phyloP scores from a whole-genome alignment of 2,797 vertebrate species.

The Molothrus ater region DNA sequence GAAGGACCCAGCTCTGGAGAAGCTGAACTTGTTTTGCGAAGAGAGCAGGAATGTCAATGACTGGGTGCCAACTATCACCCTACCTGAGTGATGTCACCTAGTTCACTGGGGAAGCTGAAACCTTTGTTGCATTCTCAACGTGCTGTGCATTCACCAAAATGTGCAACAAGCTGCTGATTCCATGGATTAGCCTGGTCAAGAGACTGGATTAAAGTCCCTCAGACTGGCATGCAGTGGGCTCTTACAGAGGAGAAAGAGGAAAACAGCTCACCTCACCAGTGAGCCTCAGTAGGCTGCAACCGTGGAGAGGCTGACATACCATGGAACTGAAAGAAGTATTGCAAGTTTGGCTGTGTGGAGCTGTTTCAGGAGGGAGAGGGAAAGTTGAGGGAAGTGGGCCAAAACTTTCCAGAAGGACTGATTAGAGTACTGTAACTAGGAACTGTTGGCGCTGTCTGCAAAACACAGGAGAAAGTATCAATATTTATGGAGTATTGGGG shows the following conservation, averaged over 20 bases:
- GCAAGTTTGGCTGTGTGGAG: slow-evolving; percentile 61
- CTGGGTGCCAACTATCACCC: slow-evolving; percentile 92
- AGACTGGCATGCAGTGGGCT: slow-evolving; percentile 75
- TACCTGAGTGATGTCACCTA: slow-evolving; percentile 85
- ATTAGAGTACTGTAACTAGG: slow-evolving; percentile 22
- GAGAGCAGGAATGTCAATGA: slow-evolving; percentile 90
- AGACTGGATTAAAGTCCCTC: slow-evolving; percentile 78
- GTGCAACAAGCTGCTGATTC: slow-evolving; percentile 83
- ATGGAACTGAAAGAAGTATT: slow-evolving; percentile 62
- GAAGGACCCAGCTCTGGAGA: slow-evolving; percentile 91
- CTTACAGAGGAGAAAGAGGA: slow-evolving; percentile 70
- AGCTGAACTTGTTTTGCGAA: slow-evolving; percentile 89
- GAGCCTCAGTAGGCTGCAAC: slow-evolving; percentile 39
- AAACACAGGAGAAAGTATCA: neutral
- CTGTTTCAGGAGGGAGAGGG: slow-evolving; percentile 65
- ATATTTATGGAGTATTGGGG: slow-evolving; percentile 12
- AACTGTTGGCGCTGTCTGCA: slow-evolving; percentile 16
- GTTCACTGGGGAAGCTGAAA: slow-evolving; percentile 70
- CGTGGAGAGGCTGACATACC: slow-evolving; percentile 31
- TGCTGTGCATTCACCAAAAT: slow-evolving; percentile 71
- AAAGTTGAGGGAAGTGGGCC: slow-evolving; percentile 63
- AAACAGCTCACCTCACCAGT: slow-evolving; percentile 36
- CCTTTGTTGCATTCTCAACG: slow-evolving; percentile 81
- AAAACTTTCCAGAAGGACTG: slow-evolving; percentile 56
- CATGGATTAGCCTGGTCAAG: slow-evolving; percentile 87